These are phyloP conservation scores for Carassius carassius DNA, from an alignment of 2,113 vertebrate species.

Conservation along the genomic window DNA sequence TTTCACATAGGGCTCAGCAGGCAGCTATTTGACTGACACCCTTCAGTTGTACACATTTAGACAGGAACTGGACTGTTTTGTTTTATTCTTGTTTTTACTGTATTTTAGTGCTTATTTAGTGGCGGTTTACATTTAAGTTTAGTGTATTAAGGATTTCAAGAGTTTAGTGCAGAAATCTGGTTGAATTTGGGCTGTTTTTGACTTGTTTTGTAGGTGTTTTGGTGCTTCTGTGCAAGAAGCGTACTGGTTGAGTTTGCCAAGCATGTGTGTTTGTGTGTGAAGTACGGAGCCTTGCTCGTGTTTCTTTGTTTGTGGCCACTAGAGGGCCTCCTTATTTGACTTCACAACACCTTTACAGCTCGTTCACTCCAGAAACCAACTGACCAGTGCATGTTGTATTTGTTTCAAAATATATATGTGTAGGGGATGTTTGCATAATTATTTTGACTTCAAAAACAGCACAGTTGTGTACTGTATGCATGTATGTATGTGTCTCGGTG, in stretches of 20 bases:
- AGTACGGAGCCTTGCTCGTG: slow-evolving; percentile 51
- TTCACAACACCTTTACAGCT: slow-evolving; percentile 8
- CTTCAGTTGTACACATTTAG: background rate
- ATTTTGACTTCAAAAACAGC: slow-evolving; percentile 67
- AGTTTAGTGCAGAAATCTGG: background rate
- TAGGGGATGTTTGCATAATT: slow-evolving; percentile 51
- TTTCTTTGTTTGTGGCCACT: slow-evolving; percentile 79
- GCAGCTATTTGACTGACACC: slow-evolving; percentile 36
- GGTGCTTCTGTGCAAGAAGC: background rate
- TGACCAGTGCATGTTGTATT: background rate
- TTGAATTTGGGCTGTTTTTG: too few relatives aligned
- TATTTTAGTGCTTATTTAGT: slow-evolving; percentile 30
- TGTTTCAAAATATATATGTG: background rate
- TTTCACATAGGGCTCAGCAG: slow-evolving; percentile 50
- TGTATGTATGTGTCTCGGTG: slow-evolving; percentile 64
- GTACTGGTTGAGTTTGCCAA: slow-evolving; percentile 49
- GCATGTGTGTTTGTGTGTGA: slow-evolving; percentile 25
- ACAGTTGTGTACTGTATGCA: slow-evolving; percentile 64
- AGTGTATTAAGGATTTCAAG: slow-evolving; percentile 3
- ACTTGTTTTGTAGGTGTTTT: background rate
- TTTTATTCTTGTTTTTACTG: slow-evolving; percentile 29
- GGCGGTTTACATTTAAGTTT: slow-evolving; percentile 29
- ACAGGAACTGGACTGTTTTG: slow-evolving; percentile 37
- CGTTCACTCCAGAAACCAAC: slow-evolving; percentile 1
- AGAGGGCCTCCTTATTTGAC: slow-evolving; percentile 96